Evolutionary conservation across 2,113 vertebrate genomes (phyloP), one percentile per base, ranked within the genome.

Genomic region (Triplophysa dalaica): DNA sequence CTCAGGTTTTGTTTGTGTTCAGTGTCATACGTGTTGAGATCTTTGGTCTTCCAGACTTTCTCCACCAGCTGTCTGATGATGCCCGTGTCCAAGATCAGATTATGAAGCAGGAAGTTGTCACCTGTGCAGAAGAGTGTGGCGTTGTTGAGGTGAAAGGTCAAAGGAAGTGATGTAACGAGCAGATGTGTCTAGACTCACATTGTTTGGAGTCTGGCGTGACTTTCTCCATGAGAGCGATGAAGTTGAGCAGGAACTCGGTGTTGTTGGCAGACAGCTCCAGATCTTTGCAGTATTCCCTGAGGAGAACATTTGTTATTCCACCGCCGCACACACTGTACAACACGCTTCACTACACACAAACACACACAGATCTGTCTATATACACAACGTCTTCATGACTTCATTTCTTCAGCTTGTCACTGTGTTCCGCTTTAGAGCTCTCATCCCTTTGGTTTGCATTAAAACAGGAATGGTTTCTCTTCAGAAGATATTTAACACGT

Each of bases 181-280:
- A 7, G 19, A n/a, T 21, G 54, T n/a, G 33, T 38, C 4, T 8
- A 58, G 19, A 92, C 97, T 95, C 89, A 99, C 98, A 99, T 91
- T 97, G 96, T 91, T 98, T 98, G 87, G 96, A 99, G 90, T 99
- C 97, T 7, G 98, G 98, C 14, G 97, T 99, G 91, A 98, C 96
- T 92, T 98, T 99, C 92, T 99, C 97, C 97, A 99, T 98, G 74
- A 98, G 95, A 80, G 95, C 94, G 81, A 99, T 98, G 91, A 99
- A 99, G 94, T 97, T 99, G 81, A 96, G 93, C 89, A 99, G 95
- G 91, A 99, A 99, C 86, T 99, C 98, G 0, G 98, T 99, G 94
- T 99, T 99, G 94, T 99, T 98, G 92, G 93, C 94, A 70, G 97
- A 96, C 86, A 96, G 93, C 90, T 98, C 95, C 90, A 99, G 94